Percentiles rank a stretch among this genome's conserved stretches.
Evolutionary conservation across 2,888 invertebrate genomes (phyloP).

Genomic region (Dolichomitus sp.): DNA sequence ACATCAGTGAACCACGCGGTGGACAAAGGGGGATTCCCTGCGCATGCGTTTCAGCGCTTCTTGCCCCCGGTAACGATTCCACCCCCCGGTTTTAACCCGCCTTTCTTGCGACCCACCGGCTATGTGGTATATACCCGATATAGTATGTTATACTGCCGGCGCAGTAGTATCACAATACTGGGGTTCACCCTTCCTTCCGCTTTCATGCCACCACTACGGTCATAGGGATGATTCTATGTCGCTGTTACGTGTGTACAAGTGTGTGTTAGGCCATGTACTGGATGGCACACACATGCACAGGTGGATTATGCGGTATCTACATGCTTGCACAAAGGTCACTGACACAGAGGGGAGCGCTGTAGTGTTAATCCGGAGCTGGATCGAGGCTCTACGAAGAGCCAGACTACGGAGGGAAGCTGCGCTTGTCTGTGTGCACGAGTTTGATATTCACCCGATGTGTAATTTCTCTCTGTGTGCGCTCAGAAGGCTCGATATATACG

Average conservation of each 20-base stretch:
- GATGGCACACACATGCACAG: constrained; percentile 53
- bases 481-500: constrained; percentile 9
- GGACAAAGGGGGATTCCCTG: constrained; percentile 80
- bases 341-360: constrained; percentile 57
- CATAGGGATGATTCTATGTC: constrained; percentile 37
- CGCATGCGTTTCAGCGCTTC: constrained; percentile 80
- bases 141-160: constrained; percentile 36
- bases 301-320: constrained; percentile 63
- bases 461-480: background rate
- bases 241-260: constrained; percentile 19
- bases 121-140: constrained; percentile 30
- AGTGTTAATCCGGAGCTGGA: constrained; percentile 57
- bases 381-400: constrained; percentile 45
- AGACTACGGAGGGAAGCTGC: constrained; percentile 52
- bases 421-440: constrained; percentile 25
- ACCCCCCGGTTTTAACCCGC: constrained; percentile 67
- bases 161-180: constrained; percentile 20
- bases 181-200: constrained; percentile 59
- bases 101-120: constrained; percentile 53
- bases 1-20: constrained; percentile 65
- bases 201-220: constrained; percentile 42
- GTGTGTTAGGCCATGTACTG: constrained; percentile 22
- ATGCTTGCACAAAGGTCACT: constrained; percentile 63
- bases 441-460: constrained; percentile 4
- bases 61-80: constrained; percentile 81